Percentiles rank a stretch among this genome's conserved stretches.
phyloP scores from a whole-genome alignment of 2,113 vertebrate species.

The Lichenostomus cassidix region DNA sequence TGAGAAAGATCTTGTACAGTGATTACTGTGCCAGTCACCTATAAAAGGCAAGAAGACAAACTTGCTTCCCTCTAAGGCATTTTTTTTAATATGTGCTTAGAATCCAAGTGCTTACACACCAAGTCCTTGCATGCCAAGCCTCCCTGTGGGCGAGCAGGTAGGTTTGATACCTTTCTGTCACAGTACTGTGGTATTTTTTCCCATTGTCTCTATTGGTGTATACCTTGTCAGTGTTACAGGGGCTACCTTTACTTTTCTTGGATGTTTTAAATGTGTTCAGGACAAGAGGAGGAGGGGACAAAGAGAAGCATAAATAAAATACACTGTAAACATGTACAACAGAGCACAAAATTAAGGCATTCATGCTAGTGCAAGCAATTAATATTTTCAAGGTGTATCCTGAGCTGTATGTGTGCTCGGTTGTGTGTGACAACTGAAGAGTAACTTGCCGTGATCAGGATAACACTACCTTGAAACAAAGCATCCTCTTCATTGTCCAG shows the following conservation, averaged over 20 bases:
- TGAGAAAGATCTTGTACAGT: neutral
- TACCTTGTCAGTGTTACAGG: neutral
- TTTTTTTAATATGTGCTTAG: neutral
- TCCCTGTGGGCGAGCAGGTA: neutral
- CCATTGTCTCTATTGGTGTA: fast-evolving
- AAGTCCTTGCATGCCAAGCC: neutral
- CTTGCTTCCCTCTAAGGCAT: neutral
- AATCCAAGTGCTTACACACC: neutral
- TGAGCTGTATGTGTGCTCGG: neutral
- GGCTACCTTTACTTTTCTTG: neutral
- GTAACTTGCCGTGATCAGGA: neutral
- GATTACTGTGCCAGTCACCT: neutral
- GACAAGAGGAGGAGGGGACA: neutral
- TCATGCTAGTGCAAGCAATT: neutral
- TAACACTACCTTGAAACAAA: neutral
- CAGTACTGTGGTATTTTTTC: neutral
- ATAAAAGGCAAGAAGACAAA: neutral
- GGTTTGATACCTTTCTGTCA: neutral
- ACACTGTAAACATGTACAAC: neutral
- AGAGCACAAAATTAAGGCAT: neutral
- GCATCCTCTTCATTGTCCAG: neutral
- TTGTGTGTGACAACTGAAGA: neutral
- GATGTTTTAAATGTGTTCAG: neutral
- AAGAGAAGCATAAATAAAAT: neutral
- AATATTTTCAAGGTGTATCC: neutral